Evolutionary conservation across 30 jellyfish, hydroid and myxozoan genomes (phyloP).

Genomic region (Aurelia aurita complex sp. Pacific): DNA sequence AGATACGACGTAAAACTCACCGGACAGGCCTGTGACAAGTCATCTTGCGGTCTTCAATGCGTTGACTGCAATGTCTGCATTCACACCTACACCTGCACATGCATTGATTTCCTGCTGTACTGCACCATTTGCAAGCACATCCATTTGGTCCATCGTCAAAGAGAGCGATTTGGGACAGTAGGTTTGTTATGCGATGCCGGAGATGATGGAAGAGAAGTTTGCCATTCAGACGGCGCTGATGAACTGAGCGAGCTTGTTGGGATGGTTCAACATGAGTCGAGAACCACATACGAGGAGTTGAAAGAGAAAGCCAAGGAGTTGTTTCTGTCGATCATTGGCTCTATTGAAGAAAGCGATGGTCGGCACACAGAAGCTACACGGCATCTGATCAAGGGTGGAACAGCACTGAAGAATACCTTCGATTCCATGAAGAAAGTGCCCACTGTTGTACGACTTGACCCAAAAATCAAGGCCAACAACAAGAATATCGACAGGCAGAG

Average conservation of each 20-base stretch:
- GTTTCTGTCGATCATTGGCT: constrained; percentile 6
- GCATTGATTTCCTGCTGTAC: background rate
- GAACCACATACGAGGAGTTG: background rate
- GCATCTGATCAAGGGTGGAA: constrained; percentile 20
- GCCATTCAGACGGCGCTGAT: background rate
- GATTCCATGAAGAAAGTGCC: background rate
- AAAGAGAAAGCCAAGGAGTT: constrained; percentile 8
- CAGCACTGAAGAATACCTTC: constrained; percentile 23
- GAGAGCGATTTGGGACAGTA: background rate
- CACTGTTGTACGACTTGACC: background rate
- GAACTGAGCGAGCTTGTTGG: background rate
- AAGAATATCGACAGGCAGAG: constrained; percentile 26
- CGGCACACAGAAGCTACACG: background rate
- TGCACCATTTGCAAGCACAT: constrained; percentile 6
- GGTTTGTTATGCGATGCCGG: background rate
- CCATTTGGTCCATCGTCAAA: constrained; percentile 1
- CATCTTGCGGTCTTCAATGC: too few species aligned
- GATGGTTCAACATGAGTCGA: background rate
- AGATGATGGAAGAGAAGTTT: background rate
- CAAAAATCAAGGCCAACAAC: background rate
- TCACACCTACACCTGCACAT: too few species aligned
- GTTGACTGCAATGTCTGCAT: too few species aligned
- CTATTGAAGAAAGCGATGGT: constrained; percentile 1
- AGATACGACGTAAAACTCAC: too few species aligned
- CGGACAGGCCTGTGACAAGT: too few species aligned